phyloP scores from a whole-genome alignment of 2,113 vertebrate species.

The Triplophysa tibetana region DNA sequence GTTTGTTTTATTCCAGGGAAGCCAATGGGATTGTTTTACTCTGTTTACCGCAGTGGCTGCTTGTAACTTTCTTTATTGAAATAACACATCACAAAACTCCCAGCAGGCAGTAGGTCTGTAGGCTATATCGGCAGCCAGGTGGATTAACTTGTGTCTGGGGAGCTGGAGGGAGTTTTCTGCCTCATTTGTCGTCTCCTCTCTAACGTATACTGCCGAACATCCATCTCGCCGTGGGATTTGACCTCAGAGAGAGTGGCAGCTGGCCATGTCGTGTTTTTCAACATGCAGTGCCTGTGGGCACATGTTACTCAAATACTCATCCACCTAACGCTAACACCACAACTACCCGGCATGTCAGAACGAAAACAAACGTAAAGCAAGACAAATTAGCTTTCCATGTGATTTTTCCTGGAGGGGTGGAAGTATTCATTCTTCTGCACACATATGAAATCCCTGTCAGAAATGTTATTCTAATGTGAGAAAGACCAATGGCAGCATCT shows the following conservation, averaged over 20 bases:
- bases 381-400: background rate
- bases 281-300: conserved; percentile 46
- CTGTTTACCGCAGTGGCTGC: conserved; percentile 49
- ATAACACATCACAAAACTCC: conserved; percentile 58
- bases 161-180: conserved; percentile 54
- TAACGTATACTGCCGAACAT: conserved; percentile 56
- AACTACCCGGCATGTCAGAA: background rate
- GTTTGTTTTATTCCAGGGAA: background rate
- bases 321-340: conserved; percentile 32
- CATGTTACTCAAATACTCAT: background rate
- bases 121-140: conserved; percentile 38
- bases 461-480: background rate
- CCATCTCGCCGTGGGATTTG: conserved; percentile 47
- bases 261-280: conserved; percentile 63
- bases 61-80: conserved; percentile 61
- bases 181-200: conserved; percentile 65
- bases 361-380: background rate
- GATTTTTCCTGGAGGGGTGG: background rate
- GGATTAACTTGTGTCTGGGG: conserved; percentile 48
- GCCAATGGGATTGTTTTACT: conserved; percentile 28
- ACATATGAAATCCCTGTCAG: background rate
- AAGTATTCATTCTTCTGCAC: background rate
- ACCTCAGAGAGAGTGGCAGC: conserved; percentile 60
- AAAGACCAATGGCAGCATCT: too few species aligned
- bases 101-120: conserved; percentile 44